These are phyloP conservation scores for Sapayoa aenigma DNA, from an alignment of 2,113 vertebrate genomes.

Conservation along the genomic window DNA sequence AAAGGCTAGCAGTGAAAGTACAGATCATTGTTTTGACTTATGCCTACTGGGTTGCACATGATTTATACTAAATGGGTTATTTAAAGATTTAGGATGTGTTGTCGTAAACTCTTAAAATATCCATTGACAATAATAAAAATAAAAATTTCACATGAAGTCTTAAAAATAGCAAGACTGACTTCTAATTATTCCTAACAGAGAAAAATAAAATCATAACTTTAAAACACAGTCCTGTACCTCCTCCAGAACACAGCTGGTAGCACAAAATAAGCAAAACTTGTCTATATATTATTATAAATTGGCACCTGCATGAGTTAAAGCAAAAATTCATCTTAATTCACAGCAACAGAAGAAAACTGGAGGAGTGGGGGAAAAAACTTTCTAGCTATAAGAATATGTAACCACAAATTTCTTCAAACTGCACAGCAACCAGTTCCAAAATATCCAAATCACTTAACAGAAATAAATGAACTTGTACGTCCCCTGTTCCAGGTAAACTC, in stretches of 20 bases:
- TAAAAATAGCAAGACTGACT: background rate
- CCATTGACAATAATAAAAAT: background rate
- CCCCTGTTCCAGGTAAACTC: background rate
- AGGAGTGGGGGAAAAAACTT: background rate
- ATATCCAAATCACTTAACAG: background rate
- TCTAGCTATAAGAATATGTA: background rate
- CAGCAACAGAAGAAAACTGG: background rate
- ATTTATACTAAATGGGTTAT: background rate
- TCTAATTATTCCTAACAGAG: background rate
- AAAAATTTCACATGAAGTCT: background rate
- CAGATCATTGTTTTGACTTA: background rate
- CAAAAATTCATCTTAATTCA: background rate
- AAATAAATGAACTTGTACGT: background rate
- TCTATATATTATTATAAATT: background rate
- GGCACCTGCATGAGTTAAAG: background rate
- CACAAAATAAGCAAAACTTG: background rate
- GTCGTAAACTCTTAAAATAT: background rate
- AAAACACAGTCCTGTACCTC: background rate
- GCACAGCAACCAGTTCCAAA: background rate
- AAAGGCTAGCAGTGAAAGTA: background rate
- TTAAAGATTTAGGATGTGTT: background rate
- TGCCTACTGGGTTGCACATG: background rate
- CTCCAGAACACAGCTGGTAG: background rate
- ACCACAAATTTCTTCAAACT: background rate
- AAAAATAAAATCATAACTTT: background rate